phyloP scores from a whole-genome alignment of 2,113 vertebrate genomes.

The Struthio camelus region DNA sequence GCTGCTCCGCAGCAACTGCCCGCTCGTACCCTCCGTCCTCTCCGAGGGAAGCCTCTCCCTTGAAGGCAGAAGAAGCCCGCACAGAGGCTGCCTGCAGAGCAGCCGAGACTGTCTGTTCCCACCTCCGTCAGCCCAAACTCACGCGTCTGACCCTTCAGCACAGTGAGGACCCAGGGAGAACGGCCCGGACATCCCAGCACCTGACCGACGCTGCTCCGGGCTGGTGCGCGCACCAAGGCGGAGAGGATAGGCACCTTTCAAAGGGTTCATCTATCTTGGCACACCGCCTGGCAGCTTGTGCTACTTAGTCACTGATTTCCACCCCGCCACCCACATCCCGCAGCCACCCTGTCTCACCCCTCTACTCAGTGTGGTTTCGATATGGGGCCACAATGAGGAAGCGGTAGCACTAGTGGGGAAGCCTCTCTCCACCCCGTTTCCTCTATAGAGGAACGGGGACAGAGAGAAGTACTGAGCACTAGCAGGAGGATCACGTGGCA shows the following conservation, averaged over 20 bases:
- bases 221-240: neutral
- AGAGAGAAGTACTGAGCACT: neutral
- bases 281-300: neutral
- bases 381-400: neutral
- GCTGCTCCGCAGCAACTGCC: neutral
- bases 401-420: neutral
- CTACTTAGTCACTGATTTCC: neutral
- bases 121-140: neutral
- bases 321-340: neutral
- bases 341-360: neutral
- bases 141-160: neutral
- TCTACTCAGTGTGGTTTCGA: rapidly evolving
- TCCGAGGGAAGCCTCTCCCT: neutral
- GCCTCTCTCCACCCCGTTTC: neutral
- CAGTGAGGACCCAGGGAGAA: rapidly evolving
- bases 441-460: rapidly evolving
- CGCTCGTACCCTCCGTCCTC: no score
- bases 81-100: neutral
- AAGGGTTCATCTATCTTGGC: neutral
- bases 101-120: neutral
- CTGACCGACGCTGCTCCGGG: rapidly evolving
- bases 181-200: rapidly evolving
- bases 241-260: neutral
- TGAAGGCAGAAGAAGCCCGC: rapidly evolving
- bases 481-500: no score